Base-by-base conservation (phyloP, 1,140 invertebrate species). In the Zaprionus davidi region DNA sequence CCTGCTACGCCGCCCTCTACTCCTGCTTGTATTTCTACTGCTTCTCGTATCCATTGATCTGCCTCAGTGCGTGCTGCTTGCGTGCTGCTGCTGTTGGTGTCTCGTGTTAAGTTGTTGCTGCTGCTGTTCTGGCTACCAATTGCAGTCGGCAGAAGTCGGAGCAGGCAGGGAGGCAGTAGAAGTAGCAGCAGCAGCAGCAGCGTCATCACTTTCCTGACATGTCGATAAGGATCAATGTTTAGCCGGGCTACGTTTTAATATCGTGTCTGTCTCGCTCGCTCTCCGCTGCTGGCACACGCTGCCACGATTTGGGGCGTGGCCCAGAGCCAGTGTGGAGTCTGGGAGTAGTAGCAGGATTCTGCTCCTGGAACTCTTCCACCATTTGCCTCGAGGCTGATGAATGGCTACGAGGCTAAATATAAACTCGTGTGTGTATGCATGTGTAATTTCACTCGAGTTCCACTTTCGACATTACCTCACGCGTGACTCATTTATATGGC, bases 191-290 rank as follows among this genome's bases (percentile, higher is more conserved):
- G 63, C 20, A 20, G 20, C 51, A 62, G 72, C 53, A 64, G 59
- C 72, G 49, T 71, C 28, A 53, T 63, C 55, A 70, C 57, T 73
- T 71, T 67, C 64, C 63, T 70, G 72, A 79, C 76, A 75, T 71
- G 81, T 90, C 85, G 85, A 90, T 90, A 90, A 90, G 86, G 86
- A 90, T 90, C 86, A 90, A 90, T 90, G 85, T 90, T 90, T 63
- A 63, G 82, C 68, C 75, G 65, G 51, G 71, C 82, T 85, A 90
- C 82, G 74, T 90, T 90, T 90, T 75, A 85, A 85, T 85, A 90
- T 87, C 59, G 65, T 75, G 49, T 76, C 38, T 31, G 9, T 20
- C 7, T 49, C 22, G 5, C 63, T n/a, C 56, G 20, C n/a, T 24
- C 31, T 51, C 31, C 5, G 44, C 41, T 9, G 44, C 34, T 41